Evolutionary conservation across 2,888 invertebrate species (phyloP), one percentile per base, ranked within the genome.

Genomic region (Coleophora flavipennella): DNA sequence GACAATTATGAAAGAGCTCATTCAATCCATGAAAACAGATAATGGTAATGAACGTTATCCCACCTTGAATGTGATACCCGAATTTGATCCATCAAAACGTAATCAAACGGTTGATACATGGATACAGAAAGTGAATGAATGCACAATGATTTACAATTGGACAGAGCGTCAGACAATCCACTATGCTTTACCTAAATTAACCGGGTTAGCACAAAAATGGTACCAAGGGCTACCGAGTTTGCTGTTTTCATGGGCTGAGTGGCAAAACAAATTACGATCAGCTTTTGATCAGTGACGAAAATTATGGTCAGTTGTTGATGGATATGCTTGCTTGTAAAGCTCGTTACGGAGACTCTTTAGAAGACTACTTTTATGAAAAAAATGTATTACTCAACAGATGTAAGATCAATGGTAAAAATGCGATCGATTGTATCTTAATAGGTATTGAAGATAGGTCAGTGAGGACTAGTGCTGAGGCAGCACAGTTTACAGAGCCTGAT

Each of bases 281-380:
- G 45, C 49, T 3, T 49, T 49, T 33, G n/a, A 45, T 47, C 1
- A 39, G 43, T 29, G 37, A 37, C 8, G 41, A 43, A 27, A 45
- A 46, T 37, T 50, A 50, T 31, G 49, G 42, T 6, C 33, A 38
- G 8, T 32, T 46, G 11, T 14, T 49, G 8, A 35, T 32, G 11
- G 45, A 45, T 7, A 47, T 47, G 45, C 34, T 47, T 8, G 29
- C 31, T 31, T 32, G 32, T 11, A 39, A 13, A 8, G 44, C 36
- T 8, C 39, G 35, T 11, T 44, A 40, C 36, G 43, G 42, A 7
- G 45, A 47, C 9, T 38, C 44, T 12, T 28, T 47, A 13, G 48
- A 49, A 32, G 45, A 53, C 6, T 53, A 53, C 37, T 53, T 39
- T 38, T 50, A 53, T 36, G 44, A 53, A 4, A 53, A 53, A 29